A percentile compares a stretch with the other conserved stretches of the same genome.
Evolutionary conservation across 2,888 invertebrate species (phyloP).

Genomic region (Odiellus spinosus): DNA sequence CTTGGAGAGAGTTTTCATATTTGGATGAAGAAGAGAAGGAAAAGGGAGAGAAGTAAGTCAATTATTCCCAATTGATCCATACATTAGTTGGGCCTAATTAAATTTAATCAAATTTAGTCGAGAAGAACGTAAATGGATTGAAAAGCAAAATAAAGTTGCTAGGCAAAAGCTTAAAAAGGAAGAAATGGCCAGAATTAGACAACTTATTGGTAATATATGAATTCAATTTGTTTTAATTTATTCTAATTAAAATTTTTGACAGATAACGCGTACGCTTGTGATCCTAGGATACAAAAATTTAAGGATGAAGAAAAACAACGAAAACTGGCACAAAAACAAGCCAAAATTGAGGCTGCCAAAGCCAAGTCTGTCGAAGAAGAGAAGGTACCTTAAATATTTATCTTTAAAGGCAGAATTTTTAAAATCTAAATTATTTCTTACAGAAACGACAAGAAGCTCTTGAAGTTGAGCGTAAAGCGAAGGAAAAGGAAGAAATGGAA

Average conservation of each 20-base stretch:
- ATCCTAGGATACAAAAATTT: slow-evolving; percentile 80
- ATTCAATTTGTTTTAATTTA: neutral
- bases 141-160: slow-evolving; percentile 89
- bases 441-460: slow-evolving; percentile 30
- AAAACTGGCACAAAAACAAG: slow-evolving; percentile 72
- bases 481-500: slow-evolving; percentile 34
- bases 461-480: slow-evolving; percentile 56
- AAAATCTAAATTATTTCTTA: slow-evolving; percentile 2
- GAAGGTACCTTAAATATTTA: slow-evolving; percentile 34
- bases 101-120: slow-evolving; percentile 36
- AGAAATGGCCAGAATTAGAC: slow-evolving; percentile 80
- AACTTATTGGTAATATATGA: slow-evolving; percentile 46
- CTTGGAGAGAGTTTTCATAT: slow-evolving; percentile 98
- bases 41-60: slow-evolving; percentile 61
- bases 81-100: slow-evolving; percentile 26
- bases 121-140: slow-evolving; percentile 93
- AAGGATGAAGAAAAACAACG: slow-evolving; percentile 84
- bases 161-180: slow-evolving; percentile 88
- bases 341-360: slow-evolving; percentile 42
- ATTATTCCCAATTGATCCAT: neutral
- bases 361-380: slow-evolving; percentile 74
- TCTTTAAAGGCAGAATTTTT: slow-evolving; percentile 1
- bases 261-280: slow-evolving; percentile 81
- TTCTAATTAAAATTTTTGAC: slow-evolving; percentile 6
- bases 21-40: slow-evolving; percentile 98